Percentiles rank a stretch among this genome's conserved stretches.
Conservation (phyloP, 2,797 vertebrate genomes). For the Strix occidentalis region DNA sequence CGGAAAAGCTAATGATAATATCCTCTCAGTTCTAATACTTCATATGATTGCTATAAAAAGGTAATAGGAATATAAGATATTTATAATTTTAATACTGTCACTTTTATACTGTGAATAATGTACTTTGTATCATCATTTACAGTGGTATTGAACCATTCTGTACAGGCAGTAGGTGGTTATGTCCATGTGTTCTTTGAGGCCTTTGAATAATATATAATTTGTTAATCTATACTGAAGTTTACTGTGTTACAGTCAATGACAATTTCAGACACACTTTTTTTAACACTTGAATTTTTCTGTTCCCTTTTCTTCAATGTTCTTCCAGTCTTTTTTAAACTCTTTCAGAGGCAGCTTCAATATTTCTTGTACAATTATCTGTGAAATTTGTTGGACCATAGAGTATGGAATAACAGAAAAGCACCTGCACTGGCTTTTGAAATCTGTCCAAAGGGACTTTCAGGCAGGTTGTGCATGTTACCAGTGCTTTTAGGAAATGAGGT, state of each 20-base stretch:
- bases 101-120: background rate
- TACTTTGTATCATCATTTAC: background rate
- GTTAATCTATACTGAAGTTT: background rate
- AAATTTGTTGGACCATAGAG: background rate
- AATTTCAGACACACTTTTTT: background rate
- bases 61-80: background rate
- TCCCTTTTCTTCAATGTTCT: background rate
- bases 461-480: background rate
- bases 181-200: background rate
- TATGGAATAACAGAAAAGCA: background rate
- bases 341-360: background rate
- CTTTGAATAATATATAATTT: conserved; percentile 8
- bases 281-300: background rate
- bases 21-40: background rate
- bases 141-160: background rate
- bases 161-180: background rate
- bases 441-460: background rate
- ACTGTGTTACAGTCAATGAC: background rate
- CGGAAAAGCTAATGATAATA: background rate
- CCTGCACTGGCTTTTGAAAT: background rate
- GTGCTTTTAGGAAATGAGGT: background rate
- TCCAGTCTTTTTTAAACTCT: background rate
- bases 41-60: background rate
- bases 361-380: conserved; percentile 3
- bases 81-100: background rate